Evolutionary conservation across 2,113 vertebrate species (phyloP).

Genomic region (Ailurus styani): DNA sequence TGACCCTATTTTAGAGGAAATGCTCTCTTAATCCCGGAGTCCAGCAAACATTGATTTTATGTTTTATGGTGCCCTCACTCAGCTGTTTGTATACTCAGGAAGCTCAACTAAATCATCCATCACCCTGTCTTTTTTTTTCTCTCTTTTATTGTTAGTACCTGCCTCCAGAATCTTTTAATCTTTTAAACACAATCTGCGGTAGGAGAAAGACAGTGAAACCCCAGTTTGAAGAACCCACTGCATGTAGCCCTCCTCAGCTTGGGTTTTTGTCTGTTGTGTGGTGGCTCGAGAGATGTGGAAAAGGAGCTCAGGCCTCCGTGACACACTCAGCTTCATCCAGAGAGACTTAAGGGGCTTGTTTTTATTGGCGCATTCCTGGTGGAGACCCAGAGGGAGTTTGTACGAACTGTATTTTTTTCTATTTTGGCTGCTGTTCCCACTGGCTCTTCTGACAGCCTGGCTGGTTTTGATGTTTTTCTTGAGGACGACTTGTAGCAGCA

Average conservation of each 20-base stretch:
- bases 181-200: not conserved
- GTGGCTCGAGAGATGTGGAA: not conserved
- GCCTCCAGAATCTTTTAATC: not conserved
- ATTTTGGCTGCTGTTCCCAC: not conserved
- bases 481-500: not conserved
- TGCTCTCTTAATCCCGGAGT: not conserved
- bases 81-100: not conserved
- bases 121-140: not conserved
- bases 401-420: not conserved
- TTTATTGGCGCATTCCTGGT: not conserved
- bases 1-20: not conserved
- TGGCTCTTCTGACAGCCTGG: not conserved
- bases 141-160: not conserved
- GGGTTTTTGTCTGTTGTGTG: not conserved
- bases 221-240: not conserved
- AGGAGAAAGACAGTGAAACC: not conserved
- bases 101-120: not conserved
- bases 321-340: not conserved
- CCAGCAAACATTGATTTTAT: not conserved
- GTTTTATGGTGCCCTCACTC: not conserved
- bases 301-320: fast-evolving
- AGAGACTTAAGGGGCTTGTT: not conserved
- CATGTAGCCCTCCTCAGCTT: not conserved
- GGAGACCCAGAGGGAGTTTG: not conserved
- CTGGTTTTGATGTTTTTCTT: not conserved